phyloP scores from a whole-genome alignment of 2,888 invertebrate genomes.

The Pammene fasciana region DNA sequence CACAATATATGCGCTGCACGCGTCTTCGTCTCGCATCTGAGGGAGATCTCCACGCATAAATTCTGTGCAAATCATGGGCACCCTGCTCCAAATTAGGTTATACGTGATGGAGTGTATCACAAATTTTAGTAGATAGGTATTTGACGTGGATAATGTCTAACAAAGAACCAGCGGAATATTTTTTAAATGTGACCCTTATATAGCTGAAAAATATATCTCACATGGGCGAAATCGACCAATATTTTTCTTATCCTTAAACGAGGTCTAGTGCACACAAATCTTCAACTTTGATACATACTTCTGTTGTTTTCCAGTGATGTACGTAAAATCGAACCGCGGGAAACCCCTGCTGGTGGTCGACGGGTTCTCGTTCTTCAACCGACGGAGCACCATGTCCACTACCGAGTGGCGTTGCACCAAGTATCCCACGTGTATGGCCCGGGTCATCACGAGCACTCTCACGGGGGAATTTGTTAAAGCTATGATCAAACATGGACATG shows the following conservation, averaged over 20 bases:
- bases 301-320: conserved; percentile 16
- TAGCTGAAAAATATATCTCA: no score
- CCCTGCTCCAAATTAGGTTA: not conserved
- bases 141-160: not conserved
- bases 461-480: conserved; percentile 13
- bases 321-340: conserved; percentile 17
- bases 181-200: no score
- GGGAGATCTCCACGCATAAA: not conserved
- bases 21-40: not conserved
- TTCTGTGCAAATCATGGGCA: not conserved
- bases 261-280: no score
- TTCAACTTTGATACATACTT: no score
- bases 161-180: not conserved
- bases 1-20: conserved; percentile 13
- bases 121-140: not conserved
- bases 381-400: conserved; percentile 7
- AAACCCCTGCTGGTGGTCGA: conserved; percentile 19
- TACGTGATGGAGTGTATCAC: conserved; percentile 6
- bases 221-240: no score
- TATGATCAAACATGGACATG: conserved; percentile 20
- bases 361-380: conserved; percentile 20
- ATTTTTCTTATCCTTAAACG: no score
- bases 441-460: not conserved
- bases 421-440: conserved; percentile 14
- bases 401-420: conserved; percentile 26